phyloP scores from a whole-genome alignment of 1,140 invertebrate genomes.

The Cotesia vestalis region DNA sequence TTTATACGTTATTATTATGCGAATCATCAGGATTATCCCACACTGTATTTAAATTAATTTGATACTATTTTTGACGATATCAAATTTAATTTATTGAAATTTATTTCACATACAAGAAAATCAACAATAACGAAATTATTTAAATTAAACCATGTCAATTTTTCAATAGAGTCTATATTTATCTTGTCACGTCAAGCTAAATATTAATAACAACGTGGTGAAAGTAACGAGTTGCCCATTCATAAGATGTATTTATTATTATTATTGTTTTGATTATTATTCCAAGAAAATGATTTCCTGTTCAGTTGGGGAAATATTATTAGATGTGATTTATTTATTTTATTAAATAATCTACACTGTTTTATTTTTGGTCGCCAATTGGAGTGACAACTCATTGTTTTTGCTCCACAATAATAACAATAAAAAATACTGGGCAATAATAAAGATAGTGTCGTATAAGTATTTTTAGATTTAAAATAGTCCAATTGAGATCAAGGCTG shows the following conservation, averaged over 20 bases:
- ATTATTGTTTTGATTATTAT: neutral
- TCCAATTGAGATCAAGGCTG: neutral
- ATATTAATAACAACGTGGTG: neutral
- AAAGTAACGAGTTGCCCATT: neutral
- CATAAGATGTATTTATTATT: neutral
- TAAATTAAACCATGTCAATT: neutral
- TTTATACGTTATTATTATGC: too few species aligned
- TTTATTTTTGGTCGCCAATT: neutral
- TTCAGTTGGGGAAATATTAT: neutral
- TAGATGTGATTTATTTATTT: neutral
- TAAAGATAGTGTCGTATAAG: too few species aligned
- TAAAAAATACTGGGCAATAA: too few species aligned
- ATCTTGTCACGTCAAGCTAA: too few species aligned
- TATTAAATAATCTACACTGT: neutral
- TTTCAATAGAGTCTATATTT: constrained; percentile 2
- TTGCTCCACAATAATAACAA: too few species aligned
- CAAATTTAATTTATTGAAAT: too few species aligned
- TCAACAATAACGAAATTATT: too few species aligned
- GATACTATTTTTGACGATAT: too few species aligned
- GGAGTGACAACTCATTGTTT: too few species aligned
- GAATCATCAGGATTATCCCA: too few species aligned
- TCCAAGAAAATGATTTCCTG: neutral
- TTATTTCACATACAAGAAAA: too few species aligned
- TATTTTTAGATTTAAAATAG: neutral
- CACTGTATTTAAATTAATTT: too few species aligned